Percentiles rank a stretch among this genome's conserved stretches.
These are phyloP conservation scores for Leptinotarsa defecta DNA, from an alignment of 1,140 invertebrate species.

Conservation along the genomic window DNA sequence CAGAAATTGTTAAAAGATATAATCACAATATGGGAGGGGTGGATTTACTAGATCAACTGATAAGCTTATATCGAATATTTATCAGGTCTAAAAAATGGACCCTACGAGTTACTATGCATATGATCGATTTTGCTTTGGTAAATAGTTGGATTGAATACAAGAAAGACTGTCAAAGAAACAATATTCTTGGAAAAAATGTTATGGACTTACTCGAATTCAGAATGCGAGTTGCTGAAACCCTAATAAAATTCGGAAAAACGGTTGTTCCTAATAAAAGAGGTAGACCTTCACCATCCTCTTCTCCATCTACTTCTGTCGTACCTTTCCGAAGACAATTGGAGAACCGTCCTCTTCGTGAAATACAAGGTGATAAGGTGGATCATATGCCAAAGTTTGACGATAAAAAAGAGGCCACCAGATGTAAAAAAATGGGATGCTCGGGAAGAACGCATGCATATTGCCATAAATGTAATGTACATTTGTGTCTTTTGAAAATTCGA, in stretches of 20 bases:
- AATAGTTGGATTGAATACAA: constrained; percentile 30
- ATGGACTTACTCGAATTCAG: neutral
- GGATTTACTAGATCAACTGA: constrained; percentile 24
- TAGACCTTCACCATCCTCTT: neutral
- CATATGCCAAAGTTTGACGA: neutral
- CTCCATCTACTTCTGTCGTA: neutral
- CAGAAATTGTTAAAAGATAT: constrained; percentile 38
- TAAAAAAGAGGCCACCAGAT: neutral
- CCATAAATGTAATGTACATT: neutral
- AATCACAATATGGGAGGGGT: constrained; percentile 33
- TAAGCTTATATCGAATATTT: constrained; percentile 26
- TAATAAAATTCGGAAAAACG: neutral
- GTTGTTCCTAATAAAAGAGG: neutral
- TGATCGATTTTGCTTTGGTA: constrained; percentile 19
- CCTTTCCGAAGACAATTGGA: neutral
- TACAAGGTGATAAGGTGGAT: neutral
- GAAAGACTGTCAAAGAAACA: constrained; percentile 8
- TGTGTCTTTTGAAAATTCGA: neutral
- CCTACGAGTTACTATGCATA: constrained; percentile 17
- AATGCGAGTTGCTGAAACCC: neutral
- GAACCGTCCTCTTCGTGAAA: neutral
- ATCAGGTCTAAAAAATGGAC: constrained; percentile 30
- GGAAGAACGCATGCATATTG: neutral
- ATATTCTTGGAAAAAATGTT: neutral
- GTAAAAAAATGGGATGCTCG: neutral